Percentiles rank a stretch among this genome's conserved stretches.
These are phyloP conservation scores for Psettodes erumei DNA, from an alignment of 2,113 vertebrate genomes.

Conservation along the genomic window DNA sequence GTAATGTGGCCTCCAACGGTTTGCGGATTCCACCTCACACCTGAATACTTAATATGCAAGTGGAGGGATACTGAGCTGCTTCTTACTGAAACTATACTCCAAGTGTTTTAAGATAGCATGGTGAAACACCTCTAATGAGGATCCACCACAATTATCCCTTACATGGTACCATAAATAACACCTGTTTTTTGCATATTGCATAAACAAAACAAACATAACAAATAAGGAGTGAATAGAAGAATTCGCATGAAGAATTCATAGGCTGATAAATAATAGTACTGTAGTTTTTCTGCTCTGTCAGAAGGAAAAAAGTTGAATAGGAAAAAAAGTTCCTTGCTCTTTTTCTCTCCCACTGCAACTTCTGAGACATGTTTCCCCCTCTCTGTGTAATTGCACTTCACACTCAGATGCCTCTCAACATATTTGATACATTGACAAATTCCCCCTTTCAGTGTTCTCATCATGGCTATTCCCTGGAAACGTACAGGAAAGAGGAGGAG, in stretches of 20 bases:
- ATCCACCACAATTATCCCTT: constrained; percentile 44
- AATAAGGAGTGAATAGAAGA: constrained; percentile 35
- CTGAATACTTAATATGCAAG: neutral
- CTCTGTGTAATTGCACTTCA: constrained; percentile 76
- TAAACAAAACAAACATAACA: constrained; percentile 56
- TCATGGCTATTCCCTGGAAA: constrained; percentile 75
- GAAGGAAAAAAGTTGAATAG: constrained; percentile 50
- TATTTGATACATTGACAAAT: constrained; percentile 79
- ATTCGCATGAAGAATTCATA: constrained; percentile 46
- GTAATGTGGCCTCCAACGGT: neutral
- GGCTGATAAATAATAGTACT: constrained; percentile 20
- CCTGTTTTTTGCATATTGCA: constrained; percentile 49
- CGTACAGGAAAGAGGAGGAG: constrained; percentile 68
- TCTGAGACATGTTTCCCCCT: constrained; percentile 57
- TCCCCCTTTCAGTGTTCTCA: constrained; percentile 72
- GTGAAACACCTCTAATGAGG: constrained; percentile 55
- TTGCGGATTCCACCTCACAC: neutral
- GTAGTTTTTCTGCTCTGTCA: constrained; percentile 20
- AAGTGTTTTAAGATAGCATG: constrained; percentile 21
- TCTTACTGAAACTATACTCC: neutral
- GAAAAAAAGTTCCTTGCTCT: constrained; percentile 41
- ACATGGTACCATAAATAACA: constrained; percentile 54
- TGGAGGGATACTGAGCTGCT: neutral
- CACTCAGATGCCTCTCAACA: constrained; percentile 76
- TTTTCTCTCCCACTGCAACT: constrained; percentile 50